Conservation (phyloP, 2,888 invertebrate genomes). For the Cordylochernes scorpioides region DNA sequence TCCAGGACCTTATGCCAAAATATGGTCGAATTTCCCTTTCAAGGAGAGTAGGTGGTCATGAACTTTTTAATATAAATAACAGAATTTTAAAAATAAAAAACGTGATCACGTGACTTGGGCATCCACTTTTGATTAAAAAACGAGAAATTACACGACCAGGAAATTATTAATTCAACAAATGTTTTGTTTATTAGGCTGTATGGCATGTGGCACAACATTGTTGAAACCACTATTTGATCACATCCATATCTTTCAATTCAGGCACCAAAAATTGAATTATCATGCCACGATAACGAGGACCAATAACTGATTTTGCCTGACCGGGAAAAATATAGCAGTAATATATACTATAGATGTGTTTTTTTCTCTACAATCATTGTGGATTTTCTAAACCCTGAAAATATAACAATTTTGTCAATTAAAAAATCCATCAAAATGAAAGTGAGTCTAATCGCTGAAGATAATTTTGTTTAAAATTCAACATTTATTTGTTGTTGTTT, state of each 20-base stretch:
- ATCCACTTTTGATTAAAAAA: no score
- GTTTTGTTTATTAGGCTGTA: slow-evolving; percentile 2
- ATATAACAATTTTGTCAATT: no score
- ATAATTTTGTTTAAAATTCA: not conserved
- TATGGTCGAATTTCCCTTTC: no score
- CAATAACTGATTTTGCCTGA: slow-evolving; percentile 1
- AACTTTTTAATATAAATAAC: no score
- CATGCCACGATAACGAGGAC: slow-evolving; percentile 1
- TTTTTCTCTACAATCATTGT: slow-evolving; percentile 1
- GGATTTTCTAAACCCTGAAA: slow-evolving; percentile 1
- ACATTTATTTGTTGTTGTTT: slow-evolving; percentile 1
- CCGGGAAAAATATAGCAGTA: not conserved
- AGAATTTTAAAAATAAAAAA: no score
- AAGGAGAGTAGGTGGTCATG: no score
- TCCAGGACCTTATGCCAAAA: no score
- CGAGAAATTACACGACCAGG: slow-evolving; percentile 4
- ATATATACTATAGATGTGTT: not conserved
- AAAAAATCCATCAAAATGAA: no score
- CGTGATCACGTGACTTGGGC: no score
- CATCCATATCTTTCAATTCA: not conserved
- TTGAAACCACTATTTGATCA: slow-evolving; percentile 1
- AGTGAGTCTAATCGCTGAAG: not conserved
- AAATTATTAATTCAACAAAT: slow-evolving; percentile 2
- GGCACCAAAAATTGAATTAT: slow-evolving; percentile 2
- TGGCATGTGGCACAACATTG: slow-evolving; percentile 2